Conservation (phyloP, 2,797 vertebrate species). For the Zenarchopterus dispar region DNA sequence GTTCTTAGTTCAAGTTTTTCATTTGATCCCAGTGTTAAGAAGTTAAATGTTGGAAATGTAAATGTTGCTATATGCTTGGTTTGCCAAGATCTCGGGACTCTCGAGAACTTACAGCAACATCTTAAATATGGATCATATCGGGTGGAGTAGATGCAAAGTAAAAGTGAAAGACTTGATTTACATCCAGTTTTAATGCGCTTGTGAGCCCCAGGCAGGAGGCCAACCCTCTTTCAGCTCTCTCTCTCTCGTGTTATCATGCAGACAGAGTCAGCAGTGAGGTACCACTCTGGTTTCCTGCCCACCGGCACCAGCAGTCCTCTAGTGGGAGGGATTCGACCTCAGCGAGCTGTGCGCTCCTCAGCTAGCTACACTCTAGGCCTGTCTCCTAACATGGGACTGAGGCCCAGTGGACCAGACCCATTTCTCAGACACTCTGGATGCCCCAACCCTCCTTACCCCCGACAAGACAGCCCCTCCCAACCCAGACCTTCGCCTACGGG, state of each 20-base stretch:
- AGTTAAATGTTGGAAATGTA: constrained; percentile 60
- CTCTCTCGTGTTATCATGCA: constrained; percentile 58
- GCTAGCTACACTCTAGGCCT: constrained; percentile 86
- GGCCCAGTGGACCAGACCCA: constrained; percentile 78
- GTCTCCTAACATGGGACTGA: constrained; percentile 84
- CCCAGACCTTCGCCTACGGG: constrained; percentile 91
- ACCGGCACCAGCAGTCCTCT: constrained; percentile 84
- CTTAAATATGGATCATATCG: constrained; percentile 46
- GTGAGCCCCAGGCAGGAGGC: constrained; percentile 43
- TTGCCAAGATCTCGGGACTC: constrained; percentile 53
- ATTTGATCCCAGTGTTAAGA: constrained; percentile 53
- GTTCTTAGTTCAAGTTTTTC: constrained; percentile 42
- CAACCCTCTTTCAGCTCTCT: constrained; percentile 47
- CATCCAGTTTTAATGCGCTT: constrained; percentile 58
- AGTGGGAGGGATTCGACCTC: constrained; percentile 76
- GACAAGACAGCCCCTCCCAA: constrained; percentile 86
- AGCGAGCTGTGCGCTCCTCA: constrained; percentile 81
- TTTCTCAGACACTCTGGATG: constrained; percentile 86
- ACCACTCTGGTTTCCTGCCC: constrained; percentile 81
- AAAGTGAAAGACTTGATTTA: constrained; percentile 61
- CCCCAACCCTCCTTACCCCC: constrained; percentile 78
- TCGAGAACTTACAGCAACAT: constrained; percentile 28
- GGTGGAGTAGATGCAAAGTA: constrained; percentile 49
- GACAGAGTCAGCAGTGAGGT: constrained; percentile 80
- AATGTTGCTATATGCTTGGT: constrained; percentile 59